A percentile compares a stretch with the other conserved stretches of the same genome.
Evolutionary conservation across 2,888 invertebrate genomes (phyloP).

Genomic region (Acanthosoma haemorrhoidale): DNA sequence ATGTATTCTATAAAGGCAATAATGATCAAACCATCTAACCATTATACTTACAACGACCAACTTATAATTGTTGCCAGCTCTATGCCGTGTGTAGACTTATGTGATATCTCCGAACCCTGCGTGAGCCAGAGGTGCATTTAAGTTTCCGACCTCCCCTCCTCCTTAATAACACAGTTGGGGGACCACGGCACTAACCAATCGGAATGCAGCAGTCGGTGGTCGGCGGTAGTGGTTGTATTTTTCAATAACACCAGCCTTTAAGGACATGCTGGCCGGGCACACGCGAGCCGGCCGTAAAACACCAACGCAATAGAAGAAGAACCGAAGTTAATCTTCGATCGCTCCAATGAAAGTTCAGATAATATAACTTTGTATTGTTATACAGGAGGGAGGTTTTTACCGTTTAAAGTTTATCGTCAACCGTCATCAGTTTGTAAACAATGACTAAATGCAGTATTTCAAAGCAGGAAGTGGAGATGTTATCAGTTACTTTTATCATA

Average conservation of each 20-base stretch:
- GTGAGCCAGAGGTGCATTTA: neutral
- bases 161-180: neutral
- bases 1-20: too few species aligned
- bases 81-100: slow-evolving; percentile 12
- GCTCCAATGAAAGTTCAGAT: neutral
- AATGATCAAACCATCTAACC: too few species aligned
- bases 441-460: too few species aligned
- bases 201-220: neutral
- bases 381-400: too few species aligned
- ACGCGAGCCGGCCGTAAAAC: neutral
- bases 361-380: too few species aligned
- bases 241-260: neutral
- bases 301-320: neutral
- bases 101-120: neutral
- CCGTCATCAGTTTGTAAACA: too few species aligned
- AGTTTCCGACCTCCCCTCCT: too few species aligned
- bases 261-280: neutral
- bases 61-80: too few species aligned
- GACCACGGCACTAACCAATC: neutral
- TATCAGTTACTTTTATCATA: too few species aligned
- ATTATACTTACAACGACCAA: too few species aligned
- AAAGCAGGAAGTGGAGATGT: too few species aligned
- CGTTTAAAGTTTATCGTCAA: too few species aligned
- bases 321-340: neutral
- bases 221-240: neutral